Evolutionary conservation across 2,888 invertebrate genomes (phyloP), one percentile per base, ranked within the genome.

Genomic region (Plagiodera versicolora): DNA sequence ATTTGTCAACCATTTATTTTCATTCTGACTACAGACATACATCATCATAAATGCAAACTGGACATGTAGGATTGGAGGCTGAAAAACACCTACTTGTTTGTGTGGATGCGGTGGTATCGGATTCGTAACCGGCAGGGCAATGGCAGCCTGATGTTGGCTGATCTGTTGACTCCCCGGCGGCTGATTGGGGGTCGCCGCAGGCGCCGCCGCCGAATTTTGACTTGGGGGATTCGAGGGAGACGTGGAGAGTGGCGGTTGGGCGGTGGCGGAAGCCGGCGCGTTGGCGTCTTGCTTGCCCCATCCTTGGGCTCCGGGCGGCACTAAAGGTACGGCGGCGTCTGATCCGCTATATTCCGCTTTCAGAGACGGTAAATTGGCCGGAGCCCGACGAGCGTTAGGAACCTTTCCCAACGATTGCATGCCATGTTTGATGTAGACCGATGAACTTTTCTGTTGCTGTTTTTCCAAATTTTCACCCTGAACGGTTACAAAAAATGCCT

Each of bases 321-420:
- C 91, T 81, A 91, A 82, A 79, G 87, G 88, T 74, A 90, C 87
- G 77, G 88, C 87, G 75, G 90, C 89, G 82, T 90, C 90, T 83
- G 88, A 88, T 76, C 88, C 89, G 77, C 85, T 87, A 78, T 89
- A 88, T 87, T 99, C 98, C 81, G 97, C 95, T 87, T 96, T 98
- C 85, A 98, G 85, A 88, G 98, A 98, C 81, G 98, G 98, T 84
- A 98, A 86, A 87, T 98, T 96, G 81, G 95, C 96, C 82, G 98
- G 98, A 85, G 98, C 95, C 82, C 98, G 92, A 85, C 98, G 92
- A 81, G 95, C 94, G 84, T 92, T 93, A 82, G 94, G 94, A 84
- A 98, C 94, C 89, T 98, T 98, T 85, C 98, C 98, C 90, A 99
- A 90, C 86, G 92, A 92, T 92, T 98, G 98, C 92, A 98, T 94